A percentile compares a stretch with the other conserved stretches of the same genome.
phyloP scores from a whole-genome alignment of 2,797 vertebrate species.

The Pteropus rufus region DNA sequence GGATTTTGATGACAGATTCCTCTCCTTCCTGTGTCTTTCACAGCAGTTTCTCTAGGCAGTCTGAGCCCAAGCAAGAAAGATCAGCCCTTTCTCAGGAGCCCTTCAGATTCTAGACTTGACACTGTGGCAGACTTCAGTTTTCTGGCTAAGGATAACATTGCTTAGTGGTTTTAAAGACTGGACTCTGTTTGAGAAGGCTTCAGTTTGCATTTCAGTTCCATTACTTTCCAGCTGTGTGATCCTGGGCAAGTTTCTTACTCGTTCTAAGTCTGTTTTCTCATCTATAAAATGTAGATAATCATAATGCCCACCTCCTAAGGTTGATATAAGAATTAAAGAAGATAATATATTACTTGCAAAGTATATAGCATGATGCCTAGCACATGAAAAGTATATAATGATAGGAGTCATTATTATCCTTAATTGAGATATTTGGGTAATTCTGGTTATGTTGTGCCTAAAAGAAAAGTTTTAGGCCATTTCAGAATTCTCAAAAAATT shows the following conservation, averaged over 20 bases:
- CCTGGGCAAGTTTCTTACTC: background rate
- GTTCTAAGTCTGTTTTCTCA: background rate
- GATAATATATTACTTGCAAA: background rate
- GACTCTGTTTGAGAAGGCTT: background rate
- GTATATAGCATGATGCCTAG: background rate
- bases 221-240: background rate
- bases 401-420: background rate
- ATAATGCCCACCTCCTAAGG: background rate
- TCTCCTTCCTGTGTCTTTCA: background rate
- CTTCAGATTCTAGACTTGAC: background rate
- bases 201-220: background rate
- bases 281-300: background rate
- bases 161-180: background rate
- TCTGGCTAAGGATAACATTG: background rate
- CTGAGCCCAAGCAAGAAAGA: background rate
- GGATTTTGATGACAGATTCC: background rate
- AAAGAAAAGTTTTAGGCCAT: background rate
- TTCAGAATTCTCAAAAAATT: conserved; percentile 17
- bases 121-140: background rate
- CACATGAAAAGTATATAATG: background rate
- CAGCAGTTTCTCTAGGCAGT: background rate
- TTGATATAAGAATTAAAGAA: conserved; percentile 33
- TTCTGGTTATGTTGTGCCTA: background rate
- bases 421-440: conserved; percentile 9
- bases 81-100: background rate